Conservation (phyloP, 2,113 vertebrate genomes). For the Antechinus flavipes region DNA sequence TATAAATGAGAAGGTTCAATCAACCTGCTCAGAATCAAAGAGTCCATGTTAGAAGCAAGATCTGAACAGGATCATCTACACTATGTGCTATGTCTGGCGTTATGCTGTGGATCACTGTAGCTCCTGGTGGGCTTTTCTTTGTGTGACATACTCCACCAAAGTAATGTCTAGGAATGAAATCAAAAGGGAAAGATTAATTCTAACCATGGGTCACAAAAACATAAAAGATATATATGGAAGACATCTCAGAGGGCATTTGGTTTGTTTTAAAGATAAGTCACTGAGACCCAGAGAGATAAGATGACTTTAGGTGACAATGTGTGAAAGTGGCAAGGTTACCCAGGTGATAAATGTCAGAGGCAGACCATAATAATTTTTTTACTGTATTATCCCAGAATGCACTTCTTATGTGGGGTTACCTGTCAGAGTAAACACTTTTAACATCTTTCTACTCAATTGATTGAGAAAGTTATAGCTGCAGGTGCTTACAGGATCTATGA, state of each 20-base stretch:
- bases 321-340: not conserved
- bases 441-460: not conserved
- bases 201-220: not conserved
- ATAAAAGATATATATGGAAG: not conserved
- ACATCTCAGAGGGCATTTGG: not conserved
- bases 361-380: not conserved
- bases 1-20: not conserved
- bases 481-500: not conserved
- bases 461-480: not conserved
- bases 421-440: not conserved
- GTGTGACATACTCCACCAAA: not conserved
- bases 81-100: not conserved
- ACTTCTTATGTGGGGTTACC: not conserved
- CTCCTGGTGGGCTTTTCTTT: not conserved
- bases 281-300: not conserved
- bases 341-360: not conserved
- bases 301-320: not conserved
- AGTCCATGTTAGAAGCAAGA: not conserved
- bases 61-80: not conserved
- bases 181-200: not conserved
- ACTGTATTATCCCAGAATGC: not conserved
- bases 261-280: not conserved
- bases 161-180: not conserved
- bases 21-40: not conserved
- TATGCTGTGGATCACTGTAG: not conserved